Conservation (phyloP, 2,888 invertebrate genomes). For the Harpalus rufipes region DNA sequence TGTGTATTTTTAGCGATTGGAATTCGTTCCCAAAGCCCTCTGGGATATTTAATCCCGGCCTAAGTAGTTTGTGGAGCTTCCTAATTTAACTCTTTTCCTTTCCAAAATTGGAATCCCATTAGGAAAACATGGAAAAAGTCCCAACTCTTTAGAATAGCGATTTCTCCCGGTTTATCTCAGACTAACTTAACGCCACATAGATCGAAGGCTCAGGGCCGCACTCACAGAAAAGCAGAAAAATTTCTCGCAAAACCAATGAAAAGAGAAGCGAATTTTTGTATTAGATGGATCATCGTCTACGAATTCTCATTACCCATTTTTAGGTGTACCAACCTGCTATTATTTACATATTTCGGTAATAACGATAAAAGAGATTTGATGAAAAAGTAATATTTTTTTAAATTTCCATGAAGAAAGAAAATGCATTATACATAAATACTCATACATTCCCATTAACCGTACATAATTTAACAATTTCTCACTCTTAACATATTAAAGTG, state of each 20-base stretch:
- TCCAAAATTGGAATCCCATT: slow-evolving; percentile 67
- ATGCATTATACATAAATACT: no score
- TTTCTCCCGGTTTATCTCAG: slow-evolving; percentile 55
- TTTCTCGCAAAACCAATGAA: no score
- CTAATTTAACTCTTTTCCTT: slow-evolving; percentile 67
- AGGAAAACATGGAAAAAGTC: slow-evolving; percentile 57
- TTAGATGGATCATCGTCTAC: no score
- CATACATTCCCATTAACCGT: no score
- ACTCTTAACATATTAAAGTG: no score
- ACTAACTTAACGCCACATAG: slow-evolving; percentile 48
- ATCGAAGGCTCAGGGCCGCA: slow-evolving; percentile 45
- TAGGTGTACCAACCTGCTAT: no score
- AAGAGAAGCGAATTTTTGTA: no score
- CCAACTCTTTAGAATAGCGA: slow-evolving; percentile 58
- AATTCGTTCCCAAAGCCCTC: slow-evolving; percentile 33
- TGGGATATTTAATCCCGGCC: slow-evolving; percentile 60
- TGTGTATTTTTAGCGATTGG: slow-evolving; percentile 22
- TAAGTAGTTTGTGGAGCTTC: slow-evolving; percentile 56
- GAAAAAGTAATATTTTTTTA: no score
- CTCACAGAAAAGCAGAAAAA: not conserved
- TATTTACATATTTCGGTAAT: no score
- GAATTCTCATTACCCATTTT: no score
- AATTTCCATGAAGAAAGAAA: no score
- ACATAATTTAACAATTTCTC: no score
- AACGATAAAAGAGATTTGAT: not conserved